Conservation (phyloP, 2,888 invertebrate genomes). For the Trichopria drosophilae region DNA sequence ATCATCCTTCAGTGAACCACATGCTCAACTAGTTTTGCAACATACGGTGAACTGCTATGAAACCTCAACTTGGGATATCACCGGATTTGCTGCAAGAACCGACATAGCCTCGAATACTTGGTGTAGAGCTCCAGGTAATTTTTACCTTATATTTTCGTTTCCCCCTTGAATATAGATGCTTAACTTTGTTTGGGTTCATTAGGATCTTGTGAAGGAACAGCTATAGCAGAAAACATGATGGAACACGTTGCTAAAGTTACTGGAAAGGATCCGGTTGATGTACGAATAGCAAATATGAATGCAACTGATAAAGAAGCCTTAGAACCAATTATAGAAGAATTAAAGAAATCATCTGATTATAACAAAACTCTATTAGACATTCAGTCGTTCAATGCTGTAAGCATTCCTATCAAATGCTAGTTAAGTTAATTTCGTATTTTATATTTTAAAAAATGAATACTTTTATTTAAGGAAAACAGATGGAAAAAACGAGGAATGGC, state of each 20-base stretch:
- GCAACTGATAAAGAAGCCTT: constrained; percentile 58
- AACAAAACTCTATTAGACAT: constrained; percentile 62
- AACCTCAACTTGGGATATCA: constrained; percentile 62
- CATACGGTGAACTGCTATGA: constrained; percentile 66
- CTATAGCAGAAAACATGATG: constrained; percentile 68
- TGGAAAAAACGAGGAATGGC: constrained; percentile 80
- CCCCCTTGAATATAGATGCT: neutral
- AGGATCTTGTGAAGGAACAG: constrained; percentile 69
- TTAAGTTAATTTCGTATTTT: neutral
- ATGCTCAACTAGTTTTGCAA: constrained; percentile 50
- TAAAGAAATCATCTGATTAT: constrained; percentile 65
- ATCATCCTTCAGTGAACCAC: constrained; percentile 60
- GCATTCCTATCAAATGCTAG: constrained; percentile 14
- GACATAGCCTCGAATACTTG: constrained; percentile 72
- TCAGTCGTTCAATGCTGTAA: constrained; percentile 64
- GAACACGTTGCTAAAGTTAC: constrained; percentile 65
- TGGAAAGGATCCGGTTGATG: constrained; percentile 64
- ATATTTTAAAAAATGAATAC: neutral
- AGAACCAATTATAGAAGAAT: constrained; percentile 62
- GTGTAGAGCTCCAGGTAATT: constrained; percentile 71
- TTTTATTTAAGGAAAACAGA: constrained; percentile 65
- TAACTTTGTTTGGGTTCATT: constrained; percentile 3
- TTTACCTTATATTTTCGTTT: neutral
- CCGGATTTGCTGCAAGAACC: constrained; percentile 61
- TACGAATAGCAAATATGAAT: constrained; percentile 63